phyloP scores from a whole-genome alignment of 2,113 vertebrate species.

The Grammomys dolichurus region DNA sequence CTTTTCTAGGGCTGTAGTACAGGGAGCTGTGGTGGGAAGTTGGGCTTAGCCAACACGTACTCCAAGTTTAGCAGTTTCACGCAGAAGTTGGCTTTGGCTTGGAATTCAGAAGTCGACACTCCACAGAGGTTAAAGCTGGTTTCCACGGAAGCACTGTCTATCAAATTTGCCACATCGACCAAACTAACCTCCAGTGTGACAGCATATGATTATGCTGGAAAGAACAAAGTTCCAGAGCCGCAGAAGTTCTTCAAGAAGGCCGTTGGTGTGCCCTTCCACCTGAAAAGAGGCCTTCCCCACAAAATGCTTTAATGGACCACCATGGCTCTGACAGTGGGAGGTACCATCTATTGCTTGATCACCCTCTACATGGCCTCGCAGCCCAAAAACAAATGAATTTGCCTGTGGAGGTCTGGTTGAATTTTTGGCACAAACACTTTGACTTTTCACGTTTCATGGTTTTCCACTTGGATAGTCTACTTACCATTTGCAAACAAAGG shows the following conservation, averaged over 20 bases:
- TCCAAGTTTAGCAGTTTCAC: no score
- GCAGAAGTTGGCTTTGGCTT: no score
- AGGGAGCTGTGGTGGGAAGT: no score
- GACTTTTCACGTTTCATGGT: constrained; percentile 30
- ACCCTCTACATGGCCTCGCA: constrained; percentile 95
- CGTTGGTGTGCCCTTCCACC: constrained; percentile 85
- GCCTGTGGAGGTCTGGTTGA: constrained; percentile 62
- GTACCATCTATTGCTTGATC: constrained; percentile 94
- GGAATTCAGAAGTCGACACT: no score
- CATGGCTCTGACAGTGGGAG: constrained; percentile 96
- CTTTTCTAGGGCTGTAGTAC: no score
- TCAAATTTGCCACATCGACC: constrained; percentile 91
- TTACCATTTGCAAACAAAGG: no score
- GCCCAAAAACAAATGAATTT: constrained; percentile 86
- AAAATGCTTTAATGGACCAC: constrained; percentile 97
- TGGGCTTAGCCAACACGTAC: no score
- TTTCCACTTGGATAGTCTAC: no score
- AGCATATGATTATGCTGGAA: constrained; percentile 84
- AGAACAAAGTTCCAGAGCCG: constrained; percentile 93
- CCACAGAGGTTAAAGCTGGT: constrained; percentile 92
- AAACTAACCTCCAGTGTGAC: constrained; percentile 87
- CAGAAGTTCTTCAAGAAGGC: constrained; percentile 94
- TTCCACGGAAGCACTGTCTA: constrained; percentile 88
- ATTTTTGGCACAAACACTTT: constrained; percentile 64
- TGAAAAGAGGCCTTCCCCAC: constrained; percentile 94